Conservation (phyloP, 2,113 vertebrate genomes). For the human region DNA sequence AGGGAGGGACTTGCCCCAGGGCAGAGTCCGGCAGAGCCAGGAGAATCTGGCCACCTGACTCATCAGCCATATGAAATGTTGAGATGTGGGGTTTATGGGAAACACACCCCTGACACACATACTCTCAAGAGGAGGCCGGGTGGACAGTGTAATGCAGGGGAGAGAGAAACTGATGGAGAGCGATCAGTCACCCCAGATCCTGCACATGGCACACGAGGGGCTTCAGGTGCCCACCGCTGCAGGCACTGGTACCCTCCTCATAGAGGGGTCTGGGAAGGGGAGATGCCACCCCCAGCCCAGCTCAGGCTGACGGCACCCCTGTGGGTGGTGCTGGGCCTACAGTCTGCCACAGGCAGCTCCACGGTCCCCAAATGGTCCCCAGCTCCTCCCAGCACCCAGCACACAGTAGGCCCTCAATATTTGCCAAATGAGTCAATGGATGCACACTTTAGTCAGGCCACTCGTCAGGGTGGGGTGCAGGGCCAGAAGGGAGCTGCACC, state of each 20-base stretch:
- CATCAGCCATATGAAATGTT: neutral
- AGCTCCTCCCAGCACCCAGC: neutral
- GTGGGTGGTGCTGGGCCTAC: neutral
- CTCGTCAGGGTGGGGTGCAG: fast-evolving
- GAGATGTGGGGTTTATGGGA: neutral
- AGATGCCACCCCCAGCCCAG: neutral
- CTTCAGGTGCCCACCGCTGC: fast-evolving
- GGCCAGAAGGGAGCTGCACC: fast-evolving
- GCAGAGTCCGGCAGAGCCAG: neutral
- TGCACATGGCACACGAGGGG: fast-evolving
- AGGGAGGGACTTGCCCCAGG: neutral
- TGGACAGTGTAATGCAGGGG: neutral
- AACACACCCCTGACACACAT: neutral
- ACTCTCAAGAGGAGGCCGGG: neutral
- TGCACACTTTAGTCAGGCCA: neutral
- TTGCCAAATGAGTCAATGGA: fast-evolving
- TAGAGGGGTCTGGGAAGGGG: neutral
- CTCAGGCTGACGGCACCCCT: neutral
- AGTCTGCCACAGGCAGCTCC: neutral
- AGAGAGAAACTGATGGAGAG: neutral
- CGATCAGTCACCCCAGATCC: fast-evolving
- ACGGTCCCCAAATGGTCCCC: neutral
- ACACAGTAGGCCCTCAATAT: neutral
- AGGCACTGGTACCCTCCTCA: neutral
- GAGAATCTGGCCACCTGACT: neutral